Conservation (phyloP, 2,797 vertebrate genomes). For the Sebastes itinus region DNA sequence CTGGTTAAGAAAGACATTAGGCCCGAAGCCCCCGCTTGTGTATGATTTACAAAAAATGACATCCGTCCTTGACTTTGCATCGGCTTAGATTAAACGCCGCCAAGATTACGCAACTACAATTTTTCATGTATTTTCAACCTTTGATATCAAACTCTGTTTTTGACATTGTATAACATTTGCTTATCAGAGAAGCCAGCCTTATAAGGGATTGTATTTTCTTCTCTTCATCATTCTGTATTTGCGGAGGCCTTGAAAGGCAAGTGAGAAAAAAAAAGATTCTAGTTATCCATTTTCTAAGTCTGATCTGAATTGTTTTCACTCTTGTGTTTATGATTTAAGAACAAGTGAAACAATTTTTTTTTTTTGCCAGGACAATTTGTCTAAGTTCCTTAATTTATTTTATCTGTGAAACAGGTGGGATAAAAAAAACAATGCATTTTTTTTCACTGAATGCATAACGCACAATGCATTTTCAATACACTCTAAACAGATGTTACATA, state of each 20-base stretch:
- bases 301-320: not conserved
- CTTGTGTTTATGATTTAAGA: not conserved
- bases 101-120: not conserved
- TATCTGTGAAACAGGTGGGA: too few species aligned
- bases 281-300: not conserved
- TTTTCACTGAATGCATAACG: too few species aligned
- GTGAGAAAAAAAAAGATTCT: not conserved
- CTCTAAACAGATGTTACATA: too few species aligned
- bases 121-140: not conserved
- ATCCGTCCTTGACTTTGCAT: not conserved
- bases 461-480: too few species aligned
- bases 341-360: not conserved
- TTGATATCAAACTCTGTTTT: not conserved
- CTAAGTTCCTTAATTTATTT: not conserved
- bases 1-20: not conserved
- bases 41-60: slow-evolving; percentile 8
- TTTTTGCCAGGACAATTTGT: not conserved
- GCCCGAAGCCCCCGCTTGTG: slow-evolving; percentile 13
- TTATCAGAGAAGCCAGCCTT: not conserved
- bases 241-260: not conserved
- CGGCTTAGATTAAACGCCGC: not conserved
- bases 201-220: not conserved
- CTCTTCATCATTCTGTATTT: not conserved
- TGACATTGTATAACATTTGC: not conserved
- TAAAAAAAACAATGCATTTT: too few species aligned